Percentiles rank a stretch among this genome's conserved stretches.
Evolutionary conservation across 2,888 invertebrate species (phyloP).

Genomic region (Adelognathus sp.): DNA sequence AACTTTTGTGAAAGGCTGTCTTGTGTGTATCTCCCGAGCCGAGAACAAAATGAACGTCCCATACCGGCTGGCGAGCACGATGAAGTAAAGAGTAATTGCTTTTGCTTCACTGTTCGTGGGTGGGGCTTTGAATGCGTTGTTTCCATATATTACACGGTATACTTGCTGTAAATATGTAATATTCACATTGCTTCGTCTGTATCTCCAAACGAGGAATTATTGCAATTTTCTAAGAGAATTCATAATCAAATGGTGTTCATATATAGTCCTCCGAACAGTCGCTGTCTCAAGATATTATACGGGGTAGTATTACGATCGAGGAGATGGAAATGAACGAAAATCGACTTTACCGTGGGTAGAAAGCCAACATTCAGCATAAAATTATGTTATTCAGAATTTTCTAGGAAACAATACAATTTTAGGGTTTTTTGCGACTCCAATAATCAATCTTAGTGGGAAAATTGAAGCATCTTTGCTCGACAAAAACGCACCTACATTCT

Average conservation of each 20-base stretch:
- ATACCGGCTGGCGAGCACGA: constrained; percentile 4
- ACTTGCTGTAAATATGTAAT: constrained; percentile 21
- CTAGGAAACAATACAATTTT: too few relatives aligned
- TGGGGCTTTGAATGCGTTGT: constrained; percentile 28
- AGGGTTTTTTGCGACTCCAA: too few relatives aligned
- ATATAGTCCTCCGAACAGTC: neutral
- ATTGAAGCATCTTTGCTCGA: too few relatives aligned
- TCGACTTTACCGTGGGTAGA: neutral
- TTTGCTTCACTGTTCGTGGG: constrained; percentile 31
- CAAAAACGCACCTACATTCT: too few relatives aligned
- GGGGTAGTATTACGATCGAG: neutral
- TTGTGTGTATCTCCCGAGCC: neutral
- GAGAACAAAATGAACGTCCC: constrained; percentile 19
- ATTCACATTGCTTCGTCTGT: neutral
- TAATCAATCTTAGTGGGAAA: too few relatives aligned
- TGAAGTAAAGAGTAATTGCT: constrained; percentile 42
- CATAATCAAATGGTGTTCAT: neutral
- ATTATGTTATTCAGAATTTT: neutral
- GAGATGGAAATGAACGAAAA: neutral
- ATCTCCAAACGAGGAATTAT: neutral
- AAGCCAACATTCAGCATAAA: neutral
- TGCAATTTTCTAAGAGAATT: neutral
- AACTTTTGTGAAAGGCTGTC: neutral
- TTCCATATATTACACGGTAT: constrained; percentile 13
- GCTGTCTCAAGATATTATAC: neutral